These are phyloP conservation scores for Oscheius sp. DNA, from an alignment of 2,888 invertebrate genomes.

Conservation along the genomic window DNA sequence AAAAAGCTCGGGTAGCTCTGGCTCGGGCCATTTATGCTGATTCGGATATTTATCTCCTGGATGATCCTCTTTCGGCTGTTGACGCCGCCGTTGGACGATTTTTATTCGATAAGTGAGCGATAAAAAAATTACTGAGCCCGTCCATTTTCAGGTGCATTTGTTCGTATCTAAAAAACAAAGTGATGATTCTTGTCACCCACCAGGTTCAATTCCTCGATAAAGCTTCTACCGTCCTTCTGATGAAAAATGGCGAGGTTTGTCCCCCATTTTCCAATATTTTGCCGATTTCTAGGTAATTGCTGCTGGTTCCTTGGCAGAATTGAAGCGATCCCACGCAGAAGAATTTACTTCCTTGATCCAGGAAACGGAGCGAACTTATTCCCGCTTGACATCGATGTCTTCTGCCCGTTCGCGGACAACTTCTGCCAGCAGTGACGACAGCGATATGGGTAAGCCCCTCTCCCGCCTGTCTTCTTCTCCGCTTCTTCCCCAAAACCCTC, in stretches of 20 bases:
- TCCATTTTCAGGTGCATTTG: constrained; percentile 77
- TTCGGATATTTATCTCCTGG: constrained; percentile 87
- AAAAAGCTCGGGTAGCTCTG: constrained; percentile 82
- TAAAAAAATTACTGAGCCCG: too few species aligned
- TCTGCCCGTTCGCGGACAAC: constrained; percentile 13
- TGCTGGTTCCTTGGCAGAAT: constrained; percentile 72
- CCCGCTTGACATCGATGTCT: constrained; percentile 19
- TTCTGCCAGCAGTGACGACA: constrained; percentile 12
- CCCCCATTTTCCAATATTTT: too few species aligned
- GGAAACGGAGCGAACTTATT: constrained; percentile 56
- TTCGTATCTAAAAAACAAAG: constrained; percentile 78
- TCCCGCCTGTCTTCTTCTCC: neutral
- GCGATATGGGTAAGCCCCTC: constrained; percentile 5
- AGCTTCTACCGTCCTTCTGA: constrained; percentile 75
- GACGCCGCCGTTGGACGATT: constrained; percentile 90
- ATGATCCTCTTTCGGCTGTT: constrained; percentile 92
- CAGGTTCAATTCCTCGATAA: constrained; percentile 81
- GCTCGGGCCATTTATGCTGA: constrained; percentile 76
- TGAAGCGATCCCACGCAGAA: constrained; percentile 51
- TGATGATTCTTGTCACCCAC: constrained; percentile 84
- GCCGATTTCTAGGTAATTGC: constrained; percentile 46
- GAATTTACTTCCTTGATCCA: constrained; percentile 40
- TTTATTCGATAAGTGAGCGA: constrained; percentile 84
- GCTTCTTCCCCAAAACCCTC: neutral
- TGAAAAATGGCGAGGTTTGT: constrained; percentile 72